These are phyloP conservation scores for Siderastrea siderea DNA, from an alignment of 92 coral and sea anemone genomes.

Conservation along the genomic window DNA sequence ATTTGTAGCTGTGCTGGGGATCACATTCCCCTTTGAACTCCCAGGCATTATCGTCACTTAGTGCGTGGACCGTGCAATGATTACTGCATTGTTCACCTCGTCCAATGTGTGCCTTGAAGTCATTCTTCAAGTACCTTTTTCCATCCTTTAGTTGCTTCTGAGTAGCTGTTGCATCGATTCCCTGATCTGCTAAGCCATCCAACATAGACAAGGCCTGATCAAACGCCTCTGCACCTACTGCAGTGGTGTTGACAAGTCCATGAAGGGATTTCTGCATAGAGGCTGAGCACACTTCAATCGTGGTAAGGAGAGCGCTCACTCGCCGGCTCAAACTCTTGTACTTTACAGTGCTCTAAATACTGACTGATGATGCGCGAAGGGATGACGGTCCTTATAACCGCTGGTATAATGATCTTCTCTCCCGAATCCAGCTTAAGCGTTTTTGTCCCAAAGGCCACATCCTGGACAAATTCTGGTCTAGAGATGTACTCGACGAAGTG, in stretches of 20 bases:
- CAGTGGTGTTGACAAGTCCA: conserved; percentile 41
- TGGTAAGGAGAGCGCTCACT: conserved; percentile 5
- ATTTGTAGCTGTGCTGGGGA: background rate
- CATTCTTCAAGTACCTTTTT: background rate
- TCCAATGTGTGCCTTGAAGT: background rate
- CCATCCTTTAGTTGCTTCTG: background rate
- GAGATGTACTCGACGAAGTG: conserved; percentile 49
- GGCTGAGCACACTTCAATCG: conserved; percentile 29
- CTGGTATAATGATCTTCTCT: conserved; percentile 22
- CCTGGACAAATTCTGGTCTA: conserved; percentile 49
- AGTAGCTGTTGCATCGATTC: background rate
- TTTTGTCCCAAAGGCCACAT: conserved; percentile 57
- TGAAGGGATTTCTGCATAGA: conserved; percentile 48
- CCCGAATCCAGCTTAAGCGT: background rate
- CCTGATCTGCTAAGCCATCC: background rate
- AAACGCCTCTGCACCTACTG: conserved; percentile 44
- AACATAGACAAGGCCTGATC: background rate
- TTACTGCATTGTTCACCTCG: background rate
- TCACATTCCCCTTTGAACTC: background rate
- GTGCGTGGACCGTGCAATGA: background rate
- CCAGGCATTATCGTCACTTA: background rate
- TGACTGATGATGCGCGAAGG: conserved; percentile 50
- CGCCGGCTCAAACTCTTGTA: conserved; percentile 29
- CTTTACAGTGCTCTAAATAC: conserved; percentile 29
- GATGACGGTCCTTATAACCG: conserved; percentile 48